Evolutionary conservation across 2,888 invertebrate species (phyloP), one percentile per base, ranked within the genome.

Genomic region (Nipponacmea schrenckii): DNA sequence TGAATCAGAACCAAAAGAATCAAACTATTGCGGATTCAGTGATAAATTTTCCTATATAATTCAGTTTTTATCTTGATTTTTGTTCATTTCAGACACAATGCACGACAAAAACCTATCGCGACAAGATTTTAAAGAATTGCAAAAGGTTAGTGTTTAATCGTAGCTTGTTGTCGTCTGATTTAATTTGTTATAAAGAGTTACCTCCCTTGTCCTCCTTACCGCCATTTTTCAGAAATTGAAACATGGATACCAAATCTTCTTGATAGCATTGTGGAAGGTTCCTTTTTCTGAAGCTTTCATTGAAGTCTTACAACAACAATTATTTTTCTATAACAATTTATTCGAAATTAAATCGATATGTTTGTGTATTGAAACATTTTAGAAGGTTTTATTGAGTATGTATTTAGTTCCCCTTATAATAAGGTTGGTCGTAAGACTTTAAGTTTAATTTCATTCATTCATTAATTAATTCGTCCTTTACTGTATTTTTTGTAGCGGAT

Each of bases 41-140:
- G n/a, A n/a, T n/a, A n/a, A n/a, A n/a, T n/a, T n/a, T n/a, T n/a
- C n/a, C n/a, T n/a, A n/a, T n/a, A n/a, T n/a, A n/a, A n/a, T n/a
- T n/a, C n/a, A n/a, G n/a, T n/a, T n/a, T n/a, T n/a, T n/a, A n/a
- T n/a, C n/a, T n/a, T n/a, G n/a, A n/a, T 14, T 62, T 20, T 50
- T 62, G 8, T 39, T 20, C 2, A 15, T 69, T 64, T 26, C 70
- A 70, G 70, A 70, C 39, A 70, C 66, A 26, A 70, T 39, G n/a
- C 70, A 70, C 26, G 70, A 70, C 44, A 50, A 62, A 24, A 70
- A 70, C 45, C 31, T 70, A n/a, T 70, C 70, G 4, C 50, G 70
- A 17, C 70, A 70, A 27, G 70, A 70, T 62, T 70, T 70, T 62
- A 70, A 64, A 2, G 66, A 66, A 24, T 39, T 70, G 62, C 70